Base-by-base conservation (phyloP, 2,113 vertebrate species). In the Lampris megalopsis region DNA sequence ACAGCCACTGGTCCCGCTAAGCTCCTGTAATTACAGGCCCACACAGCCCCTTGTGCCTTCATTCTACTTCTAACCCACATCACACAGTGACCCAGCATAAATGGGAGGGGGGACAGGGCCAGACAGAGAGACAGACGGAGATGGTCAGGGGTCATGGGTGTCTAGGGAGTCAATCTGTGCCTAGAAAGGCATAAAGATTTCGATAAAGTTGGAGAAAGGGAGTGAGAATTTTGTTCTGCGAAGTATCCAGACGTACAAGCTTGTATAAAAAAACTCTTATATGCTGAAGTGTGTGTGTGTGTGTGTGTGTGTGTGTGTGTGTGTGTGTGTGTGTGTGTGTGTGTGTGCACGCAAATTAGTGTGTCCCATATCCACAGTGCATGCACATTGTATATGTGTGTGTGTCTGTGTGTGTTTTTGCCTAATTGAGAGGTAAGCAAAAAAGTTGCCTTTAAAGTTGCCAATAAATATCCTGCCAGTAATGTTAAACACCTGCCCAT, bases 401-500 rank as follows among this genome's bases (percentile, higher is more conserved):
- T 65, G 53, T 63, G 67, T 45, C 42, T 60, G 63, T 54, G 56
- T 68, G 65, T 68, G 65, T 75, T 42, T 63, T 24, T 49, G 77
- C 83, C 87, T 93, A 93, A 94, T 93, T 94, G 92, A 94, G 91
- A 94, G 90, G 92, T 93, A 94, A 93, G 91, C 93, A 94, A 91
- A 93, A 91, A 90, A 81, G 79, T 91, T 91, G 89, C 86, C 90
- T 93, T 94, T 91, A 92, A 94, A 91, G 91, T 92, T 92, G 86
- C 92, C 88, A 94, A 93, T 94, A 94, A 94, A 94, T 91, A 92
- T 93, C 92, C 91, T 90, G 89, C 85, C 90, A 80, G 85, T 95
- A 95, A 95, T 95, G 93, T 92, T 86, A 93, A 94, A 94, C 94
- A 95, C 93, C 94, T 94, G 94, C 93, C 91, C 91, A 72, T 95